phyloP scores from a whole-genome alignment of 2,113 vertebrate species.

The Trogon melanurus region DNA sequence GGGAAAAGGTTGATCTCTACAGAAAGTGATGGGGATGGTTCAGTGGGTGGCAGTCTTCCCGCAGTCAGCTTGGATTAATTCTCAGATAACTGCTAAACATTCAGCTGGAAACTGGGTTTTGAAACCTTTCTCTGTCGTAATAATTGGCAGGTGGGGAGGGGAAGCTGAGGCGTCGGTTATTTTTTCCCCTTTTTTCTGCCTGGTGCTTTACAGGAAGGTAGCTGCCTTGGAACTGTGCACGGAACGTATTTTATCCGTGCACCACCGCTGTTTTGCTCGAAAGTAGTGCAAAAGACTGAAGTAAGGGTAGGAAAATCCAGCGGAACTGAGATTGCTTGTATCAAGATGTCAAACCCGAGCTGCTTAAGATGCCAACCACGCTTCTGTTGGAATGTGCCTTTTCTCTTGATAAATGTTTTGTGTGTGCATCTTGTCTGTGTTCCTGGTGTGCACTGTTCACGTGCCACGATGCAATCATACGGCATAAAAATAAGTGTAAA shows the following conservation, averaged over 20 bases:
- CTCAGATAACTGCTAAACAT: not conserved
- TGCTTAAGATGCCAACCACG: not conserved
- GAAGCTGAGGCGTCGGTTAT: not conserved
- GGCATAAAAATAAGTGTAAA: not conserved
- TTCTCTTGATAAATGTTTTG: not conserved
- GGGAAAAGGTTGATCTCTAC: not conserved
- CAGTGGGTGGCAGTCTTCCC: not conserved
- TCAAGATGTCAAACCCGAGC: not conserved
- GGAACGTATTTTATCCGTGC: not conserved
- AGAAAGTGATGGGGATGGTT: not conserved
- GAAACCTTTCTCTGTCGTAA: not conserved
- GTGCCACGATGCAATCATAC: not conserved
- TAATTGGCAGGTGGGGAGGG: not conserved
- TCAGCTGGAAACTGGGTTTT: not conserved
- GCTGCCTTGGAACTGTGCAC: not conserved
- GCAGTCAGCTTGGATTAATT: not conserved
- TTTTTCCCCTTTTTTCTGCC: not conserved
- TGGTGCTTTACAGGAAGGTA: not conserved
- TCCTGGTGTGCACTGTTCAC: not conserved
- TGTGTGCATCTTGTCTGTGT: not conserved
- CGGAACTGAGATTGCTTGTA: not conserved
- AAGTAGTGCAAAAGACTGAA: not conserved
- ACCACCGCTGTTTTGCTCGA: not conserved
- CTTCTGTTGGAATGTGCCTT: not conserved
- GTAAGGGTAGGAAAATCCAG: not conserved